These are phyloP conservation scores for Marisa cornuarietis DNA, from an alignment of 1,140 invertebrate genomes.

Conservation along the genomic window DNA sequence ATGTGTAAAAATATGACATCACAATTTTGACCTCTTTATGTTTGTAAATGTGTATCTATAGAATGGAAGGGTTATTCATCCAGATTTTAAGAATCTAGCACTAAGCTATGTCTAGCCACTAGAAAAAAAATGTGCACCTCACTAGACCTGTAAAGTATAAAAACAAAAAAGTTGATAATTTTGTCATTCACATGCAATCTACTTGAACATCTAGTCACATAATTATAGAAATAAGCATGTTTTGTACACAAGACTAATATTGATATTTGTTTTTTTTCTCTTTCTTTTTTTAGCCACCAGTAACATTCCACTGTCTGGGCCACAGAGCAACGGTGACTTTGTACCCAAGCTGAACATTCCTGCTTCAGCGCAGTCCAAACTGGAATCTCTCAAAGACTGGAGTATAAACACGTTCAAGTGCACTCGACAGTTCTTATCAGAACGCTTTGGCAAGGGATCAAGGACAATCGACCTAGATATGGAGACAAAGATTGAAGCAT, in stretches of 20 bases:
- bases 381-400: slow-evolving; percentile 94
- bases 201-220: too few relatives aligned
- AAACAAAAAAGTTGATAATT: too few relatives aligned
- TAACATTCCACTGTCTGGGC: slow-evolving; percentile 62
- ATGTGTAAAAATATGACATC: too few relatives aligned
- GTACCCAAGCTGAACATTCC: slow-evolving; percentile 50
- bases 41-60: too few relatives aligned
- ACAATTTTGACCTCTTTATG: too few relatives aligned
- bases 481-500: slow-evolving; percentile 89
- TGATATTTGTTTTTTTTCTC: neutral
- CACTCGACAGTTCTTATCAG: slow-evolving; percentile 92
- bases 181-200: too few relatives aligned
- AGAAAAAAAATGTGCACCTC: too few relatives aligned
- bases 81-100: too few relatives aligned
- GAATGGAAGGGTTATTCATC: too few relatives aligned
- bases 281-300: slow-evolving; percentile 61
- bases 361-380: slow-evolving; percentile 56
- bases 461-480: slow-evolving; percentile 89
- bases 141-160: too few relatives aligned
- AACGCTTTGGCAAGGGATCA: slow-evolving; percentile 91
- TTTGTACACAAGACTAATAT: neutral
- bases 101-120: too few relatives aligned
- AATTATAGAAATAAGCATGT: too few relatives aligned
- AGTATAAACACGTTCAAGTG: slow-evolving; percentile 97
- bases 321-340: slow-evolving; percentile 50